Base-by-base conservation (phyloP, 2,113 vertebrate species). In the Pelvicachromis taeniatus region DNA sequence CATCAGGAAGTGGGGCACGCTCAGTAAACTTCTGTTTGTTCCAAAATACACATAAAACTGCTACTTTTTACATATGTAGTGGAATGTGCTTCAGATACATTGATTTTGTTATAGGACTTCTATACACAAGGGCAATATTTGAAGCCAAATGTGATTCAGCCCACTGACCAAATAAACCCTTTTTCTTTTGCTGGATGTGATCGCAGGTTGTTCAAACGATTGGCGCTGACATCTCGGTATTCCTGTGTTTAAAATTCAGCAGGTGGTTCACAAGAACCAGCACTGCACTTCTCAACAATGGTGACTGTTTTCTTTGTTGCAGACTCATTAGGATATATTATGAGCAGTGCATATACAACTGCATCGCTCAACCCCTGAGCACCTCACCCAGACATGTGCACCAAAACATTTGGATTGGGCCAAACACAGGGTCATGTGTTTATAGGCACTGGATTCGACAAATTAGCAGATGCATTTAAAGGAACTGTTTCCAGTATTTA, bases 101-200 rank as follows among this genome's bases (percentile, higher is more conserved):
- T 9, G 17, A 33, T 33, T 75, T 75, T 81, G 63, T 31, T 75
- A 5, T 78, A 75, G 50, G 7, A 23, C 75, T 53, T 78, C 78
- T 85, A 54, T 77, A 70, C 88, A 83, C 83, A 75, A 63, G 68
- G 81, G 29, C 29, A 65, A 80, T 23, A 45, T 26, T 31, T 78
- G 53, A 68, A 79, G 83, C 87, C 84, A 86, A 87, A 54, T 58
- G 21, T 11, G 13, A 78, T 75, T 80, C 59, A 84, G 80, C 59
- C 85, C 92, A 78, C 83, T 93, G 85, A 90, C 73, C 87, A 93
- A 92, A 89, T 81, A 93, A 90, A 92, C 61, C 77, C 88, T n/a
- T 79, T 79, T 19, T 42, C 26, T 86, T 77, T 77, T 85, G 55
- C 88, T 70, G 83, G 42, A 85, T 29, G 35, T 9, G 38, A 14